phyloP scores from a whole-genome alignment of 2,888 invertebrate genomes.

The Ophion ellenae region DNA sequence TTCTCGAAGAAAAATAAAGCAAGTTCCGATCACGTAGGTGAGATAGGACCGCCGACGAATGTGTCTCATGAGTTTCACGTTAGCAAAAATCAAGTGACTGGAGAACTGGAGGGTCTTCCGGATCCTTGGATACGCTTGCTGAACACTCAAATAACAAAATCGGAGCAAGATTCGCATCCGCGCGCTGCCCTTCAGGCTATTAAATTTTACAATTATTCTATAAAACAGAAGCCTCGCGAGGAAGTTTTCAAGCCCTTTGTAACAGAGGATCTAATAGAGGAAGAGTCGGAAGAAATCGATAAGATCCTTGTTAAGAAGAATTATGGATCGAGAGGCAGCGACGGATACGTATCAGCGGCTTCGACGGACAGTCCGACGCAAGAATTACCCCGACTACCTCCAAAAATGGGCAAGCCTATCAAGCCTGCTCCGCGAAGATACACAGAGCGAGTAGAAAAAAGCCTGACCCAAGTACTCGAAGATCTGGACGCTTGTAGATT shows the following conservation, averaged over 20 bases:
- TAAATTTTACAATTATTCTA: conserved; percentile 94
- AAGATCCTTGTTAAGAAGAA: conserved; percentile 90
- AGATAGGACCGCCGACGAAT: conserved; percentile 93
- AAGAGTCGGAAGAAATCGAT: conserved; percentile 93
- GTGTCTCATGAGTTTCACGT: conserved; percentile 95
- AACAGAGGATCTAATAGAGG: conserved; percentile 92
- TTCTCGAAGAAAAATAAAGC: conserved; percentile 80
- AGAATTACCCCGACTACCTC: conserved; percentile 78
- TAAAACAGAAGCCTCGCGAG: conserved; percentile 90
- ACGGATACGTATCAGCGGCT: conserved; percentile 75
- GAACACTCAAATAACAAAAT: conserved; percentile 92
- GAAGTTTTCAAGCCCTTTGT: conserved; percentile 90
- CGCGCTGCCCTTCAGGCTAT: conserved; percentile 95
- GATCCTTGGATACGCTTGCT: conserved; percentile 92
- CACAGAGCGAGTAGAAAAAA: conserved; percentile 75
- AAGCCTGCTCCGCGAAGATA: conserved; percentile 78
- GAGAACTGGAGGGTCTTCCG: conserved; percentile 94
- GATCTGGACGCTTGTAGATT: conserved; percentile 74
- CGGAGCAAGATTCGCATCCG: conserved; percentile 95
- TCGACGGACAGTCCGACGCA: conserved; percentile 76
- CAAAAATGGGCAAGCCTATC: conserved; percentile 77
- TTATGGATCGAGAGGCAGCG: conserved; percentile 74
- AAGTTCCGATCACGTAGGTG: conserved; percentile 84
- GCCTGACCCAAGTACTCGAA: conserved; percentile 78
- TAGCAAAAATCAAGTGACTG: conserved; percentile 92